Evolutionary conservation across 2,113 vertebrate genomes (phyloP).

Genomic region (Ranitomeya imitator): DNA sequence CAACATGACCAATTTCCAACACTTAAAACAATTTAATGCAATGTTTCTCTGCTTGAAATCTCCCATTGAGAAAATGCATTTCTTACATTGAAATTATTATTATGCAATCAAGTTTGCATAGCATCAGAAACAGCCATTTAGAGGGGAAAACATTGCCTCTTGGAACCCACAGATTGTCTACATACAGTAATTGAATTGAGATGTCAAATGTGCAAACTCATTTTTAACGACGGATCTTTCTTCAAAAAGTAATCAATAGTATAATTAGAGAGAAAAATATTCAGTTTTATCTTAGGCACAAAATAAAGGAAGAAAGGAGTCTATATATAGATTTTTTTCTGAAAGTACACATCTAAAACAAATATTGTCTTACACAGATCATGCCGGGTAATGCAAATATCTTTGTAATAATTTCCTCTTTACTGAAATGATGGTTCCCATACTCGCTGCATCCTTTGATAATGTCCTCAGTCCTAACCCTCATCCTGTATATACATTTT

Average conservation of each 20-base stretch:
- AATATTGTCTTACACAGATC: too few relatives aligned
- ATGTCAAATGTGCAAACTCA: conserved; percentile 25
- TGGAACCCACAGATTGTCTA: background rate
- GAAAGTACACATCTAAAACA: too few relatives aligned
- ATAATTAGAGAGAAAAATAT: background rate
- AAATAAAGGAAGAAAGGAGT: background rate
- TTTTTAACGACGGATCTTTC: conserved; percentile 19
- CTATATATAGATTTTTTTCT: background rate
- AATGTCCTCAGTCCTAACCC: too few relatives aligned
- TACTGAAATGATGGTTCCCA: too few relatives aligned
- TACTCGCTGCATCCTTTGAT: too few relatives aligned
- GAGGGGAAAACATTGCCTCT: conserved; percentile 4
- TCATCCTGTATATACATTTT: too few relatives aligned
- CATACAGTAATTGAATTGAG: conserved; percentile 26
- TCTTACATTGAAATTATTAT: conserved; percentile 46
- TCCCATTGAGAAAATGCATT: conserved; percentile 39
- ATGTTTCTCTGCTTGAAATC: conserved; percentile 37
- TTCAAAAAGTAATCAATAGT: conserved; percentile 42
- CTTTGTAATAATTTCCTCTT: background rate
- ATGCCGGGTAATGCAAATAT: too few relatives aligned
- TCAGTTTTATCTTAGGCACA: background rate
- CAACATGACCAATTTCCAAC: conserved; percentile 40
- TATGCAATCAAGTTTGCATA: conserved; percentile 36
- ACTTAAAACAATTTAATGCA: conserved; percentile 45
- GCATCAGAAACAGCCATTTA: conserved; percentile 6